Base-by-base conservation (phyloP, 1,140 invertebrate species). In the Leptonema lineaticorne region DNA sequence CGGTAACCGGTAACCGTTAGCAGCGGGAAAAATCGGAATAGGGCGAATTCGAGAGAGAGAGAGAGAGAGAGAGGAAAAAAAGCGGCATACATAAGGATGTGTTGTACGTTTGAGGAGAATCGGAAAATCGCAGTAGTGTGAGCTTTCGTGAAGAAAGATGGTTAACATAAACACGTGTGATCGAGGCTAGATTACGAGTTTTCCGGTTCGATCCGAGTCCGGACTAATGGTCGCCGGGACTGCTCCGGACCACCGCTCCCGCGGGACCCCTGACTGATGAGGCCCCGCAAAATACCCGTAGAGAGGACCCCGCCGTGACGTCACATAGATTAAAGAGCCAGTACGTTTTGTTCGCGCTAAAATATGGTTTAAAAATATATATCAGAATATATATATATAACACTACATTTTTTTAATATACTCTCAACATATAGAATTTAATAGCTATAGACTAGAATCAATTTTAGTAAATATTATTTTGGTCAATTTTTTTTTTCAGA, bases 131-230 rank as follows among this genome's bases (percentile, higher is more conserved):
- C n/a, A n/a, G n/a, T n/a, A n/a, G n/a, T n/a, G n/a, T n/a, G n/a
- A n/a, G n/a, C n/a, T 57, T 45, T 41, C 57, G n/a, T 58, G 56
- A 72, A 72, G 71, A 72, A 68, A 69, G 71, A 72, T 72, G 68
- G 68, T 65, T 63, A 58, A 48, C 65, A 66, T 72, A 72, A 72
- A 68, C 71, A 69, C 68, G 71, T 72, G 71, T 72, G 71, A 72
- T 72, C 68, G 71, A n/a, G 68, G 37, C 58, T 57, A 69, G 70
- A 72, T 72, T 72, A 72, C 64, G 27, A 30, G 30, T 26, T 53
- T 27, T 33, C 14, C 28, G 57, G 57, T 14, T 16, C 28, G 24
- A 16, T n/a, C n/a, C 48, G 57, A 22, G 37, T 3, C 37, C 30
- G 69, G 69, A 71, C 64, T 71, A 71, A 71, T 71, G 58, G 46